phyloP scores from a whole-genome alignment of 2,113 vertebrate genomes.

The Ginglymostoma cirratum region DNA sequence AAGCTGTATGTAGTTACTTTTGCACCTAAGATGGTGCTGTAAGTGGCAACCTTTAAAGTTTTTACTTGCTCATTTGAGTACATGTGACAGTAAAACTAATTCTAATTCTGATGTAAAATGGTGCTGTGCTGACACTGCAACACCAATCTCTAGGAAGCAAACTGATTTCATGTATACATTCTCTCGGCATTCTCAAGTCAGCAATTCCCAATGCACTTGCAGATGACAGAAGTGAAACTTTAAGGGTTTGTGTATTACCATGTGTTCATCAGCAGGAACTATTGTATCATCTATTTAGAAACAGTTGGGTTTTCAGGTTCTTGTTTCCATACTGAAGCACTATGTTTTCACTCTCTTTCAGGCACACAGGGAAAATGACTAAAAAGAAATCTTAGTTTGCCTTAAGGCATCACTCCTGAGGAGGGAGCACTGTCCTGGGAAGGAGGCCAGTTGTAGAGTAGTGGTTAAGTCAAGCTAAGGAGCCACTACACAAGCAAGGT shows the following conservation, averaged over 20 bases:
- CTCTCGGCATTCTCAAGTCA: not conserved
- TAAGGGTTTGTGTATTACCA: not conserved
- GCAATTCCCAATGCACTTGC: not conserved
- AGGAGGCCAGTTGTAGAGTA: too few species aligned
- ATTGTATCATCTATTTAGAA: not conserved
- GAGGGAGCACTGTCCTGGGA: not conserved
- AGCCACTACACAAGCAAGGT: too few species aligned
- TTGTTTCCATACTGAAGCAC: not conserved
- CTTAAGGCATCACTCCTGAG: too few species aligned
- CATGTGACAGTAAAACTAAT: too few species aligned
- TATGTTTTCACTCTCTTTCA: not conserved
- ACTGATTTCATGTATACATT: not conserved
- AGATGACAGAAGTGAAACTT: not conserved
- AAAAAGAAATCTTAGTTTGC: not conserved
- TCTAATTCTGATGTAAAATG: not conserved
- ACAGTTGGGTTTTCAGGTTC: not conserved
- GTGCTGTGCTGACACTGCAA: not conserved
- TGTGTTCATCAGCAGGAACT: not conserved
- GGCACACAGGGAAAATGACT: not conserved
- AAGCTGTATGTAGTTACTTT: too few species aligned
- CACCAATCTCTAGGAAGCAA: not conserved
- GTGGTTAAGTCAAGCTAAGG: too few species aligned
- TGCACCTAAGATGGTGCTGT: too few species aligned
- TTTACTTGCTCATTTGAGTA: too few species aligned
- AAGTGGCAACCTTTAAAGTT: too few species aligned